phyloP scores from a whole-genome alignment of 2,888 invertebrate genomes.

The Pachliopta kotzebuea region DNA sequence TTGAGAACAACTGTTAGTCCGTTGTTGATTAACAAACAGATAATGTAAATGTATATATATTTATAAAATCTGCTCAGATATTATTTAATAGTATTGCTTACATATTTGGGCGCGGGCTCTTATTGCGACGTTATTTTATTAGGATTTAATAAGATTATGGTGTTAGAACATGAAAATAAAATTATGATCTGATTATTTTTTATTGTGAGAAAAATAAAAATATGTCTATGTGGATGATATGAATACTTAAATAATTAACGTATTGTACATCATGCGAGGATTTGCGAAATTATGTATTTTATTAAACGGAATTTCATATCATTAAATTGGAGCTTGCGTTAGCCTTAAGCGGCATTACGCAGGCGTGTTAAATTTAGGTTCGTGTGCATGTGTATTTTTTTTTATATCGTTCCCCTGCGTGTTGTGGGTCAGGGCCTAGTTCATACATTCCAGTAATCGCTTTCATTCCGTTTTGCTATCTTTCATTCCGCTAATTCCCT shows the following conservation, averaged over 20 bases:
- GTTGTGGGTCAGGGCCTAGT: too few relatives aligned
- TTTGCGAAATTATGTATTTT: neutral
- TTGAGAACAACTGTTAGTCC: too few relatives aligned
- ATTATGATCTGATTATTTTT: too few relatives aligned
- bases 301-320: neutral
- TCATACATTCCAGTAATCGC: too few relatives aligned
- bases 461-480: too few relatives aligned
- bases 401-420: too few relatives aligned
- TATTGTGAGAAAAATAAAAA: neutral
- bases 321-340: neutral
- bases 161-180: too few relatives aligned
- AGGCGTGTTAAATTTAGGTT: neutral
- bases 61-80: neutral
- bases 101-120: neutral
- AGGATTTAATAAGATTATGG: neutral
- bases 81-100: neutral
- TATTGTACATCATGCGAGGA: neutral
- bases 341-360: neutral
- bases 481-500: too few relatives aligned
- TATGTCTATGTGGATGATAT: neutral
- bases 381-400: slow-evolving; percentile 1
- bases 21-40: too few relatives aligned
- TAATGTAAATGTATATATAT: neutral
- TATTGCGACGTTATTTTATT: neutral
- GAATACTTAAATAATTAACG: neutral